phyloP scores from a whole-genome alignment of 2,113 vertebrate genomes.

The Perca fluviatilis region DNA sequence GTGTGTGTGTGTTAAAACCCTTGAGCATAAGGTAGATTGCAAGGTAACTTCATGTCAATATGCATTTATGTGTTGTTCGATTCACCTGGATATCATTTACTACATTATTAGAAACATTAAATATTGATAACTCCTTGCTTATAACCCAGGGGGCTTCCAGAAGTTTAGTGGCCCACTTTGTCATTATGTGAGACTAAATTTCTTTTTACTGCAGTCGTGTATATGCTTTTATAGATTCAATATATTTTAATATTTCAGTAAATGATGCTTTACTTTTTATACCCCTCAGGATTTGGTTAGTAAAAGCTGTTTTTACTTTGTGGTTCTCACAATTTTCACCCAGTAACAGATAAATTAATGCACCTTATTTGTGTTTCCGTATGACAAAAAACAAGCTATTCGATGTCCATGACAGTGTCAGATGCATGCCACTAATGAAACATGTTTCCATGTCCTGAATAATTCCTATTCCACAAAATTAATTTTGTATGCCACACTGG shows the following conservation, averaged over 20 bases:
- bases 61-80: conserved; percentile 54
- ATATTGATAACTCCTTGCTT: conserved; percentile 58
- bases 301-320: neutral
- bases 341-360: neutral
- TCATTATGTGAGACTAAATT: conserved; percentile 56
- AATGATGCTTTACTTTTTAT: conserved; percentile 3
- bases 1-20: neutral
- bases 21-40: conserved; percentile 2
- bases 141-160: neutral
- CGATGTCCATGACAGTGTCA: neutral
- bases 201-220: conserved; percentile 52
- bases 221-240: conserved; percentile 35
- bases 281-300: neutral
- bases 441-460: conserved; percentile 17
- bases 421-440: neutral
- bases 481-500: conserved; percentile 10
- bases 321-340: neutral
- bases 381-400: neutral
- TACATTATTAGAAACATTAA: conserved; percentile 69
- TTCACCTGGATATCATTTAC: conserved; percentile 59
- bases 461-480: conserved; percentile 2
- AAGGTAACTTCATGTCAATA: conserved; percentile 56
- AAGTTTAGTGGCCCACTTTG: conserved; percentile 31
- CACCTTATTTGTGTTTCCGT: neutral
- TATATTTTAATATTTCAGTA: conserved; percentile 39